A percentile compares a stretch with the other conserved stretches of the same genome.
Conservation (phyloP, 2,888 invertebrate species). For the Danaus chrysippus region DNA sequence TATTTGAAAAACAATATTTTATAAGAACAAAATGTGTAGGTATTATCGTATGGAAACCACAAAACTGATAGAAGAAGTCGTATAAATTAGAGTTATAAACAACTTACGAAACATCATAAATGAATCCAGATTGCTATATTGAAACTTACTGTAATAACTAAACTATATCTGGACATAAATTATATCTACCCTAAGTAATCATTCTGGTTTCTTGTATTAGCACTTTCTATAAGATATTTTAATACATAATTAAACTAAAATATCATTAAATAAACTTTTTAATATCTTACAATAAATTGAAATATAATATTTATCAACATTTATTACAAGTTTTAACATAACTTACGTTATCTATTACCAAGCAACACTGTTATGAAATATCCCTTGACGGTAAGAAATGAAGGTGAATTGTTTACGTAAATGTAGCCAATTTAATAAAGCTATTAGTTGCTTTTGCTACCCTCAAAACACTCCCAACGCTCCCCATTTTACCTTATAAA, state of each 20-base stretch:
- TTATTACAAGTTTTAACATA: too few relatives aligned
- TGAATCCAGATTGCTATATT: constrained; percentile 2
- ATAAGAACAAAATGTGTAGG: neutral
- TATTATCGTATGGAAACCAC: too few relatives aligned
- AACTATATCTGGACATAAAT: neutral
- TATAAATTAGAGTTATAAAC: neutral
- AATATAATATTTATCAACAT: too few relatives aligned
- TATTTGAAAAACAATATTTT: too few relatives aligned
- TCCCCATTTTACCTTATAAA: neutral
- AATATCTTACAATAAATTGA: too few relatives aligned
- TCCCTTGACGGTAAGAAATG: constrained; percentile 16
- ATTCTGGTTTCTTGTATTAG: too few relatives aligned
- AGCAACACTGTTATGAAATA: neutral
- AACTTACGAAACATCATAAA: constrained; percentile 1
- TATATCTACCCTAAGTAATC: neutral
- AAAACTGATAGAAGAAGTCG: too few relatives aligned
- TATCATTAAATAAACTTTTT: too few relatives aligned
- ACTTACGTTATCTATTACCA: too few relatives aligned
- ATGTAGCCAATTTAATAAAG: constrained; percentile 4
- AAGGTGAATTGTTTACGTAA: constrained; percentile 19
- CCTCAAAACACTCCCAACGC: neutral
- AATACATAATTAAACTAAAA: too few relatives aligned
- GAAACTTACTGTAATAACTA: neutral
- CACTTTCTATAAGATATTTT: too few relatives aligned
- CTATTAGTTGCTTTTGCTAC: constrained; percentile 11